Base-by-base conservation (phyloP, 1,140 invertebrate species). In the Aphelenchoides besseyi region DNA sequence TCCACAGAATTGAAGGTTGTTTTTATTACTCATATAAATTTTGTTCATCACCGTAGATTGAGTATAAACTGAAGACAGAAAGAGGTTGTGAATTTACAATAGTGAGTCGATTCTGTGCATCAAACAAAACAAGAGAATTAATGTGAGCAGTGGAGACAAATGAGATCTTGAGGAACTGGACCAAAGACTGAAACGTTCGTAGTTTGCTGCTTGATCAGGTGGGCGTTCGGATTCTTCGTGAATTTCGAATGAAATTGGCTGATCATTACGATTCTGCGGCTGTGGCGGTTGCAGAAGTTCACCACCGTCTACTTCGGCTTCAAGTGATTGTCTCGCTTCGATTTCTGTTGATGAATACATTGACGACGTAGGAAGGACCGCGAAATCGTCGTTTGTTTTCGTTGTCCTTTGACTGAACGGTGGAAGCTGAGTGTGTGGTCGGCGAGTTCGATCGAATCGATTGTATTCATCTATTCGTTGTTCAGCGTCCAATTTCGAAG, bases 401-500 rank as follows among this genome's bases (percentile, higher is more conserved):
- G 41, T 48, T 12, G 41, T 48, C 41, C 12, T 48, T 23, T 23
- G 41, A 48, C 12, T 23, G 41, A 23, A 12, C 12, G 23, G 41
- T 33, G 32, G 55, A 28, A 33, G 55, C 12, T 59, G 55, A 33
- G 5, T 23, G 41, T 48, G 41, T 23, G 41, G 55, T 8, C 55
- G 5, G 18, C 55, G 55, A 59, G 55, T 59, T 59, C 55, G 5
- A 5, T 28, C 55, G 55, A 29, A 8, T 33, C 55, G 5, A 23
- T 59, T 18, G 55, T 59, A 5, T 59, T 59, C 55, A 16, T 59
- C 55, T 28, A 23, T 23, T 28, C 55, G 55, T 66, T 53, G 30
- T 66, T 66, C 63, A 12, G 63, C 63, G 36, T 66, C 63, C 36
- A 66, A 53, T 37, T 66, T 66, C 18, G 2, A 16, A 28, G 63